Evolutionary conservation across 2,113 vertebrate genomes (phyloP), one percentile per base, ranked within the genome.

Genomic region (Hippocampus mohnikei): DNA sequence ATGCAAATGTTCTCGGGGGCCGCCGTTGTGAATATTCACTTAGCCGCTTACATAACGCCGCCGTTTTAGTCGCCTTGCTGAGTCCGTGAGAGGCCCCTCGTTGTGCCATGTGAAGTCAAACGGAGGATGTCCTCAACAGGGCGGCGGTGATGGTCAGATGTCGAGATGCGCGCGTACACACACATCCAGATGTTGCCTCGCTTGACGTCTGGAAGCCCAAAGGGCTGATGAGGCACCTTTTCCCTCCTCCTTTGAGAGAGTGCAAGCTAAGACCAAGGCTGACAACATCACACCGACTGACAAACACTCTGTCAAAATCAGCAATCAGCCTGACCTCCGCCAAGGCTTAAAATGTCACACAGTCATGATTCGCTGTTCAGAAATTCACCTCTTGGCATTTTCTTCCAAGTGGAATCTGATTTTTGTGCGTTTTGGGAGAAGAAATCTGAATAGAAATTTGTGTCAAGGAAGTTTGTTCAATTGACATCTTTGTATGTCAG

Each of bases 181-280:
- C 64, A 81, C 16, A 67, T 77, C 83, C 82, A 87, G 79, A 76
- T 87, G 85, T 88, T 89, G 76, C 72, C 83, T 81, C 70, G 75
- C 69, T 56, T 66, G 78, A 85, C 66, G 60, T 84, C 78, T 79
- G 63, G 29, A 67, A 65, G 74, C 50, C 56, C 48, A 81, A 88
- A 80, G 41, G 64, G 85, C 90, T 88, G 89, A 90, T 78, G 82
- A 70, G 42, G 86, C 84, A 76, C 70, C 67, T 85, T 84, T 78
- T 82, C 27, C 50, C 63, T 71, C 67, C 70, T 73, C 74, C 84
- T 79, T 70, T 61, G 59, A 77, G 72, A 88, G 79, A 88, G 65
- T 69, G 66, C 73, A 68, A 70, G 73, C 84, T 79, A 73, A 84
- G 78, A 71, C 67, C 60, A 62, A 33, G 72, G 70, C 81, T 87